These are phyloP conservation scores for Monomorium pharaonis DNA, from an alignment of 1,140 invertebrate genomes.

Conservation along the genomic window DNA sequence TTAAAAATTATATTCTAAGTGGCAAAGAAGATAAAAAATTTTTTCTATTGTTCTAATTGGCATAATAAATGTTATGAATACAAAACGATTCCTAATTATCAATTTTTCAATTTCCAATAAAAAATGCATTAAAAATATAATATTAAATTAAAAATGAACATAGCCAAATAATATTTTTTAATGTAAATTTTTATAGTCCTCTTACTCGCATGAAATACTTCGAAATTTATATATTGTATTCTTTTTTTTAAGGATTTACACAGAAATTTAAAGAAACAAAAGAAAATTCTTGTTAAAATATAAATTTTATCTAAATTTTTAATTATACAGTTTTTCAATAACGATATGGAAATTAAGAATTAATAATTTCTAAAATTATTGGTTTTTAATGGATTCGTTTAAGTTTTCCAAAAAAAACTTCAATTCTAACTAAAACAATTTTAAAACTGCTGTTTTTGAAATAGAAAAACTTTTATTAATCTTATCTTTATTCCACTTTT, in stretches of 20 bases:
- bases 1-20: not conserved
- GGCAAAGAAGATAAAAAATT: not conserved
- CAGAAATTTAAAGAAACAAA: not conserved
- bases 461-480: not conserved
- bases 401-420: not conserved
- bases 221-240: not conserved
- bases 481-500: not conserved
- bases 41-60: not conserved
- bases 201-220: not conserved
- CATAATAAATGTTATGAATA: not conserved
- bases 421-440: not conserved
- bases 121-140: not conserved
- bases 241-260: not conserved
- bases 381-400: not conserved
- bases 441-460: not conserved
- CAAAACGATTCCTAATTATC: not conserved
- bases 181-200: not conserved
- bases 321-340: not conserved
- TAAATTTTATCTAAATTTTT: not conserved
- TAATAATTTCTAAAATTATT: not conserved
- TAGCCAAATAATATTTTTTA: not conserved
- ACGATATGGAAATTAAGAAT: not conserved
- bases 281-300: not conserved
- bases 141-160: not conserved
- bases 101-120: conserved; percentile 4